Percentiles rank a stretch among this genome's conserved stretches.
Conservation (phyloP, 2,797 vertebrate species). For the Takifugu rubripes region DNA sequence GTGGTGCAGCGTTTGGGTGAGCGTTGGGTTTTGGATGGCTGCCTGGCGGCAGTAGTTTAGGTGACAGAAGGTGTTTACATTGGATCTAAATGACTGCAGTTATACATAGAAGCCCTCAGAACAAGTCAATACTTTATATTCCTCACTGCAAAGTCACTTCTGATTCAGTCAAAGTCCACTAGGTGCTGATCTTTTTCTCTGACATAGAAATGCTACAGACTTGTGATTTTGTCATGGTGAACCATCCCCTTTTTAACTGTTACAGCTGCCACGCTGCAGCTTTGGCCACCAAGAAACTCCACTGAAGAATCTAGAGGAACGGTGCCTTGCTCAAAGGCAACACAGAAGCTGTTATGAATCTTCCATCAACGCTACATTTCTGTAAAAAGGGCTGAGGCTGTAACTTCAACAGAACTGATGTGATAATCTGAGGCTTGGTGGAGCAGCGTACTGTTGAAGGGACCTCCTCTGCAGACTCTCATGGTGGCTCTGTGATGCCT, state of each 20-base stretch:
- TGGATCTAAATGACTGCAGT: background rate
- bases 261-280: background rate
- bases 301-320: constrained; percentile 10
- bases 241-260: constrained; percentile 1
- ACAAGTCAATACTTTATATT: background rate
- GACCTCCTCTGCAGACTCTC: too few species aligned
- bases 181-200: constrained; percentile 10
- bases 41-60: background rate
- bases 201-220: constrained; percentile 6
- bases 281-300: background rate
- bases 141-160: constrained; percentile 11
- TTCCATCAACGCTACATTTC: background rate
- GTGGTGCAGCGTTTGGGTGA: constrained; percentile 48
- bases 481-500: too few species aligned
- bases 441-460: too few species aligned
- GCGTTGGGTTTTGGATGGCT: constrained; percentile 13
- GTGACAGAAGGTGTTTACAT: background rate
- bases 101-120: background rate
- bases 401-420: too few species aligned
- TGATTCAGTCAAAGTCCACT: constrained; percentile 2
- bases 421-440: too few species aligned
- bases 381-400: too few species aligned
- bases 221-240: background rate
- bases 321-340: constrained; percentile 22
- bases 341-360: constrained; percentile 15